Base-by-base conservation (phyloP, 2,113 vertebrate species). In the Oryzias woworae region DNA sequence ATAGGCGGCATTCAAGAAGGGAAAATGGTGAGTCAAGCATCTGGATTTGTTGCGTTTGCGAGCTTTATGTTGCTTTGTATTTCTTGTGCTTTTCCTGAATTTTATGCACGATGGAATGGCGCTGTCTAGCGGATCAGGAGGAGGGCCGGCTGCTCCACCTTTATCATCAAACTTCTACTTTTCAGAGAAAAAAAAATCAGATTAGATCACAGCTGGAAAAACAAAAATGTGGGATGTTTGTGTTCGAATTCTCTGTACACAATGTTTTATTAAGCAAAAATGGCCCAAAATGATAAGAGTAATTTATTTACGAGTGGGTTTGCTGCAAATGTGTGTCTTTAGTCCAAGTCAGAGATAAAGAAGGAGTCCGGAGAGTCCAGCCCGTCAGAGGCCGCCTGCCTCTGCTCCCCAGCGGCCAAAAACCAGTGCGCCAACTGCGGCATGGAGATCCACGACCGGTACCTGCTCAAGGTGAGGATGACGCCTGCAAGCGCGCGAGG, bases 21-120 rank as follows among this genome's bases (percentile, higher is more conserved):
- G 68, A 85, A 82, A 74, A 90, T 91, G 90, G 87, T 90, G 81
- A 90, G 89, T 86, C 76, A 75, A 70, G 80, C 83, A 78, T 77
- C 79, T 77, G 78, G 83, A 53, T 45, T 53, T 68, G 61, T 69
- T 71, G 51, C 66, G 14, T 65, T 69, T 80, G 58, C 57, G 74
- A 45, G 66, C 63, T 78, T 78, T 64, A 53, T 22, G 46, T 58
- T 78, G 78, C 59, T 83, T 75, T 72, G 64, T 69, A 14, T 66
- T 75, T 70, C 46, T 55, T 12, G 43, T 50, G 49, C 23, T 61
- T 58, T 17, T 48, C 17, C 31, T 59, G 18, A 45, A 55, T 36
- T 65, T 47, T 54, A 54, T 26, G 18, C 56, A 18, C 24, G 36
- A 16, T 15, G 23, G 14, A 17, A 2, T 56, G 46, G 55, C 43